phyloP scores from a whole-genome alignment of 2,797 vertebrate genomes.

The Phoebastria nigripes region DNA sequence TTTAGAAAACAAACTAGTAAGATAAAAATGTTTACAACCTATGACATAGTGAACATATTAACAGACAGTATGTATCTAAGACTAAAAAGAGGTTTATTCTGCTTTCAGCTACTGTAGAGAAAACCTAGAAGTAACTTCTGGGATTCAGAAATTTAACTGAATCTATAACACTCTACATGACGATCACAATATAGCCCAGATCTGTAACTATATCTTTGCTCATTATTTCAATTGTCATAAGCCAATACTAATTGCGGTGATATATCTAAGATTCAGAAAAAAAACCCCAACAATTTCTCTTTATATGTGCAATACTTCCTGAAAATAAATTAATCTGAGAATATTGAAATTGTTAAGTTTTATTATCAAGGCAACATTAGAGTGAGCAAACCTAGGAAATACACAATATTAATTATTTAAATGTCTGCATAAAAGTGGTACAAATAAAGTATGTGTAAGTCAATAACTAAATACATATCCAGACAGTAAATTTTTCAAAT shows the following conservation, averaged over 20 bases:
- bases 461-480: not conserved
- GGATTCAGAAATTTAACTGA: not conserved
- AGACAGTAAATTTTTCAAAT: not conserved
- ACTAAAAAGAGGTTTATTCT: not conserved
- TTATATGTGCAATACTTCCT: not conserved
- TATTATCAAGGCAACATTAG: not conserved
- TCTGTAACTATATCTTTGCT: not conserved
- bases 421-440: not conserved
- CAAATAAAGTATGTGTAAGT: not conserved
- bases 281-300: not conserved
- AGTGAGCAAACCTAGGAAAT: not conserved
- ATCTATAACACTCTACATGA: not conserved
- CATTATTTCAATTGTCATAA: not conserved
- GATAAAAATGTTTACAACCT: not conserved
- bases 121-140: not conserved
- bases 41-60: not conserved
- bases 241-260: not conserved
- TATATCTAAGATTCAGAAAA: not conserved
- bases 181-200: not conserved
- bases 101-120: not conserved
- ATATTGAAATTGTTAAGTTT: not conserved
- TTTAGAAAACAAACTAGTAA: not conserved
- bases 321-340: not conserved
- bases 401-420: not conserved
- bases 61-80: not conserved